A percentile compares a stretch with the other conserved stretches of the same genome.
Evolutionary conservation across 2,797 vertebrate species (phyloP).

Genomic region (Anolis apletophallus): DNA sequence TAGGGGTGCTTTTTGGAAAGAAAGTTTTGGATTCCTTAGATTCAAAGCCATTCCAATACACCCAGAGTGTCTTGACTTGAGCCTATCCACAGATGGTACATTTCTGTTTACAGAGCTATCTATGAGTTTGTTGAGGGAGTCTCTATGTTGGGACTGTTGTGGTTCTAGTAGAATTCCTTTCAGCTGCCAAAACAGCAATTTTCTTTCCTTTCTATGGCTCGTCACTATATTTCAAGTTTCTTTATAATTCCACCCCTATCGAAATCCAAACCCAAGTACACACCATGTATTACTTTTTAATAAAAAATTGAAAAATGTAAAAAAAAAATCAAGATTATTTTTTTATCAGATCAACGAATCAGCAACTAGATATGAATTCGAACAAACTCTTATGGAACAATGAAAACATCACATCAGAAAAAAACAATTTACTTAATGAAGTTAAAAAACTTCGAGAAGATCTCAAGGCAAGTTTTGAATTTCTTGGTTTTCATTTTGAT

Average conservation of each 20-base stretch:
- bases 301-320: not conserved
- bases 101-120: not conserved
- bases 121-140: not conserved
- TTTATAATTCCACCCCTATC: not conserved
- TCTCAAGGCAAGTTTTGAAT: slow-evolving; percentile 72
- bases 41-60: not conserved
- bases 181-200: not conserved
- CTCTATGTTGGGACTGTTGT: no score
- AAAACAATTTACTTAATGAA: slow-evolving; percentile 70
- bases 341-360: slow-evolving; percentile 70
- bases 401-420: slow-evolving; percentile 76
- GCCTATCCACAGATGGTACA: no score
- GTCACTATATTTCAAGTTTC: not conserved
- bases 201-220: not conserved
- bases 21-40: not conserved
- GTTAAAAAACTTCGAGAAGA: slow-evolving; percentile 78
- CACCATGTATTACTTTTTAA: slow-evolving; percentile 6
- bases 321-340: not conserved
- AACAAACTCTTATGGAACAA: slow-evolving; percentile 83
- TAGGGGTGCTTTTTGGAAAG: no score
- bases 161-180: not conserved
- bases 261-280: no score
- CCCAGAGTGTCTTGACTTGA: not conserved
- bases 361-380: slow-evolving; percentile 76
- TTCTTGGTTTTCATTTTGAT: slow-evolving; percentile 38